These are phyloP conservation scores for Orthosia incerta DNA, from an alignment of 2,888 invertebrate species.

Conservation along the genomic window DNA sequence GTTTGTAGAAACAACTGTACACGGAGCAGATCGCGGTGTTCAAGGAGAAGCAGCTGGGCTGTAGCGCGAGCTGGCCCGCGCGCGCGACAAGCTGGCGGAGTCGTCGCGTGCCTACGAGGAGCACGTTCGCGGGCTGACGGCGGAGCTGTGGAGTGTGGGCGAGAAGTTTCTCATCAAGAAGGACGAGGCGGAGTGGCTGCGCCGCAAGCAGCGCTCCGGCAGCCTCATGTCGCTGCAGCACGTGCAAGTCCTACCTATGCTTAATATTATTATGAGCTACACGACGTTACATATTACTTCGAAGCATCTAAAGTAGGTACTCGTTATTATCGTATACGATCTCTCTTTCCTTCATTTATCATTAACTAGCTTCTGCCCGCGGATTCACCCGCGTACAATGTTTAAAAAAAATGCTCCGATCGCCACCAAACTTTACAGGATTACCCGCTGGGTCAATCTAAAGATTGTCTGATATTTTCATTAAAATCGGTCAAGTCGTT, in stretches of 20 bases:
- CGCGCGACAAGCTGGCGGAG: constrained; percentile 87
- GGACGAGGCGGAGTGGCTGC: constrained; percentile 90
- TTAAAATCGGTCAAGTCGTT: too few species aligned
- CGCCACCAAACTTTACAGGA: too few species aligned
- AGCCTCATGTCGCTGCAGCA: constrained; percentile 88
- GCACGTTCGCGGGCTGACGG: constrained; percentile 86
- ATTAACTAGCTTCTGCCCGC: too few species aligned
- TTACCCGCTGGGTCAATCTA: too few species aligned
- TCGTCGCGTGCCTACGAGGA: constrained; percentile 82
- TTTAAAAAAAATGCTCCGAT: too few species aligned
- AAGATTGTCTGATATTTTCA: too few species aligned
- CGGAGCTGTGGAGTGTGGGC: constrained; percentile 92
- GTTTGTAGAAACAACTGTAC: constrained; percentile 91
- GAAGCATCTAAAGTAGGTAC: background rate
- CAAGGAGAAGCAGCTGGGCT: constrained; percentile 84
- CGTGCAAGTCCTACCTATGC: constrained; percentile 79
- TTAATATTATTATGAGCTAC: too few species aligned
- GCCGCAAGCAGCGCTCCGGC: constrained; percentile 81
- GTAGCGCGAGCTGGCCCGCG: constrained; percentile 88
- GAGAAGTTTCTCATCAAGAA: constrained; percentile 91
- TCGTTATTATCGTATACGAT: background rate
- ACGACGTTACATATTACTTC: too few species aligned
- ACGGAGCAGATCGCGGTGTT: constrained; percentile 91
- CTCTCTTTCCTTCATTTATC: background rate
- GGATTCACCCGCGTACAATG: too few species aligned